phyloP scores from a whole-genome alignment of 2,797 vertebrate species.

The Pampus argenteus region DNA sequence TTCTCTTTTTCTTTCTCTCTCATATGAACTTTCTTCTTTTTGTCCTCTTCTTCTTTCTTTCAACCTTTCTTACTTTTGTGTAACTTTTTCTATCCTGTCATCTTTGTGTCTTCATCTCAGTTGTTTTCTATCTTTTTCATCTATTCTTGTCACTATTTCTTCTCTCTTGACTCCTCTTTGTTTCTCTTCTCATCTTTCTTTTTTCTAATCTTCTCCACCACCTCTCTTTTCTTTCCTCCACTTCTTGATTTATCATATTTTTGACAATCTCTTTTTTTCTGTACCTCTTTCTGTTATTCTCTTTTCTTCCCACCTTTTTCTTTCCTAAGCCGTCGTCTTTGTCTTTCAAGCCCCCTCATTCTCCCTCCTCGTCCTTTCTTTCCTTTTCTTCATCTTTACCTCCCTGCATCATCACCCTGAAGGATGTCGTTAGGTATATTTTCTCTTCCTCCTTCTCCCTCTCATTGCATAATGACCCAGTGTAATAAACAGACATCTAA shows the following conservation, averaged over 20 bases:
- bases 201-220: constrained; percentile 1
- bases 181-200: not conserved
- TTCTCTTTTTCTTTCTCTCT: not conserved
- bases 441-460: constrained; percentile 49
- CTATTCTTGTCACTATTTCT: not conserved
- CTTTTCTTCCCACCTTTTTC: constrained; percentile 4
- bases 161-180: not conserved
- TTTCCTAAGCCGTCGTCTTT: not conserved
- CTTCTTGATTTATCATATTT: not conserved
- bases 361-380: constrained; percentile 10
- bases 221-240: not conserved
- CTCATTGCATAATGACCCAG: constrained; percentile 65
- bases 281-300: not conserved
- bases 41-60: not conserved
- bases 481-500: constrained; percentile 57
- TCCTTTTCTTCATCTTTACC: constrained; percentile 42
- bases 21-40: not conserved
- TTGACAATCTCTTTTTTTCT: not conserved
- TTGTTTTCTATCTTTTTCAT: not conserved
- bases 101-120: not conserved
- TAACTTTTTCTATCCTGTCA: not conserved
- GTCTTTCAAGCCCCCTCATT: constrained; percentile 8
- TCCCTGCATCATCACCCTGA: constrained; percentile 52
- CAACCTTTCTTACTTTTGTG: not conserved
- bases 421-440: constrained; percentile 57